Conservation (phyloP, 2,113 vertebrate species). For the Syngnathus floridae region DNA sequence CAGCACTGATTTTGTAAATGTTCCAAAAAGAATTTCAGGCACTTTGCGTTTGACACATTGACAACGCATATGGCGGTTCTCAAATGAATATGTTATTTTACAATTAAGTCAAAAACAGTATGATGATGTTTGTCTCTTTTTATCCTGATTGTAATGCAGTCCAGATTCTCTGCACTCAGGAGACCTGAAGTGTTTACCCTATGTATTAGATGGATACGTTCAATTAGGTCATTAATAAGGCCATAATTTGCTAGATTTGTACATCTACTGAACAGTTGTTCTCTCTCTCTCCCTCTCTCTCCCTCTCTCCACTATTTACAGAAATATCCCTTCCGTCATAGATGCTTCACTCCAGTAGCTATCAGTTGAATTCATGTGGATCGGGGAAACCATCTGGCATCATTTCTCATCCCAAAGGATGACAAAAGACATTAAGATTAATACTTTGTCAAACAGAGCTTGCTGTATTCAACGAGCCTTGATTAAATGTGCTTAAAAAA, state of each 20-base stretch:
- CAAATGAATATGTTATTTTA: constrained; percentile 14
- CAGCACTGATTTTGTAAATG: constrained; percentile 11
- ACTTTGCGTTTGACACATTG: constrained; percentile 21
- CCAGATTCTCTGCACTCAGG: constrained; percentile 26
- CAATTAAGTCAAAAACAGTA: constrained; percentile 35
- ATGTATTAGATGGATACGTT: constrained; percentile 29
- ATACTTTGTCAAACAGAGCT: constrained; percentile 13
- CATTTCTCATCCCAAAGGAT: constrained; percentile 9
- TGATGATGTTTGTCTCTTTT: constrained; percentile 37
- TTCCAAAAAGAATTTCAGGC: not conserved
- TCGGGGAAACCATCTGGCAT: constrained; percentile 34
- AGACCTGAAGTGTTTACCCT: constrained; percentile 30
- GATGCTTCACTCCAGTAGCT: constrained; percentile 12
- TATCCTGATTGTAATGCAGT: constrained; percentile 31
- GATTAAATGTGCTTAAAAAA: not conserved
- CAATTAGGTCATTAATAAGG: constrained; percentile 15
- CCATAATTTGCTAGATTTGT: not conserved
- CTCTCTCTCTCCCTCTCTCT: not conserved
- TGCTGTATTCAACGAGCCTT: not conserved
- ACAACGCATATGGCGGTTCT: constrained; percentile 4
- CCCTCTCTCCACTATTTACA: not conserved
- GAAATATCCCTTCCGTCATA: constrained; percentile 27
- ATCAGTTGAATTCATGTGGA: constrained; percentile 12
- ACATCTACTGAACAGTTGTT: constrained; percentile 30
- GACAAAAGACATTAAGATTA: not conserved